phyloP scores from a whole-genome alignment of 2,113 vertebrate species.

The Lota lota region DNA sequence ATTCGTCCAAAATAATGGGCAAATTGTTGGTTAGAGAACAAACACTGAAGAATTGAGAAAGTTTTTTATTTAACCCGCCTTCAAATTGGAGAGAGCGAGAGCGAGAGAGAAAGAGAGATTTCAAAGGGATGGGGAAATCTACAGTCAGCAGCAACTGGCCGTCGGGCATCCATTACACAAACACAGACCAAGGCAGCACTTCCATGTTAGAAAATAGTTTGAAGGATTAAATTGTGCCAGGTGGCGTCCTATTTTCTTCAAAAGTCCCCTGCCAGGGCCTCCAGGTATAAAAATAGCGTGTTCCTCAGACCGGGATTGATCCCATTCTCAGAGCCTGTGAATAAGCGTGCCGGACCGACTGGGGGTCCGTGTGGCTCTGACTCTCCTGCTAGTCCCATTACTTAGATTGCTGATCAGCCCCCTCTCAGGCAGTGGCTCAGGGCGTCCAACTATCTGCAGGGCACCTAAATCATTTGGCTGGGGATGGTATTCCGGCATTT shows the following conservation, averaged over 20 bases:
- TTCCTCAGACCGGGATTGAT: constrained; percentile 49
- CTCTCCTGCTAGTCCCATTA: constrained; percentile 44
- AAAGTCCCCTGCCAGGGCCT: constrained; percentile 46
- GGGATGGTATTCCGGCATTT: constrained; percentile 28
- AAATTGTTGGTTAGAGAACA: no score
- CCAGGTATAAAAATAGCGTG: constrained; percentile 52
- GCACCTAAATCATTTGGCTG: constrained; percentile 47
- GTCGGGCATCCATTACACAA: constrained; percentile 9
- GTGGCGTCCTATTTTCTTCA: constrained; percentile 51
- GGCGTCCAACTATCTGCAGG: constrained; percentile 37
- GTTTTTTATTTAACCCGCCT: no score
- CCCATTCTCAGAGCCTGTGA: constrained; percentile 39
- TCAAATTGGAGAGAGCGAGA: no score
- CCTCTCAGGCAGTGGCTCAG: constrained; percentile 25
- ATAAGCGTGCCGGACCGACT: constrained; percentile 28
- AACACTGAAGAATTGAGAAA: no score
- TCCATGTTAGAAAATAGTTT: constrained; percentile 41
- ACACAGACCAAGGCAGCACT: constrained; percentile 10
- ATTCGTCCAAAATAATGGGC: no score
- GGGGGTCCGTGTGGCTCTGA: constrained; percentile 32
- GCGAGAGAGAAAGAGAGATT: no score
- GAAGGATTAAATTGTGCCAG: constrained; percentile 59
- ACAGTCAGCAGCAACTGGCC: constrained; percentile 25
- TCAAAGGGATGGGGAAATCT: constrained; percentile 6
- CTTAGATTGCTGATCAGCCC: constrained; percentile 24